A percentile compares a stretch with the other conserved stretches of the same genome.
phyloP scores from a whole-genome alignment of 2,888 invertebrate species.

The Drosophila mimica region DNA sequence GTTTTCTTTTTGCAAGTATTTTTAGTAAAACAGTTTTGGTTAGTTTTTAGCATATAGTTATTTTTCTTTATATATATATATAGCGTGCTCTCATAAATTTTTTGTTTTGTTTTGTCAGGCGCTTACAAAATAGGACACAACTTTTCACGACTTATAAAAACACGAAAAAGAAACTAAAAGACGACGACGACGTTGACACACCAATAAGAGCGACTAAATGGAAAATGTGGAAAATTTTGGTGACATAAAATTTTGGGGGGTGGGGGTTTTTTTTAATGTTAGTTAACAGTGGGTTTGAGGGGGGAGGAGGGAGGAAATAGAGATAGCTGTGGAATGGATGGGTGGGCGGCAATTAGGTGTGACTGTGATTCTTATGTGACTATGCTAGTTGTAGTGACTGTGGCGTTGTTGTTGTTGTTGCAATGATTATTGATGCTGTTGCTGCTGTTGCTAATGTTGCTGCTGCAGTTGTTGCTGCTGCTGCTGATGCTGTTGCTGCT shows the following conservation, averaged over 20 bases:
- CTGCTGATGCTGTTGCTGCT: conserved; percentile 33
- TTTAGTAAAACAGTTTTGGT: conserved; percentile 78
- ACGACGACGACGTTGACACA: conserved; percentile 40
- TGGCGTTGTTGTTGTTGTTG: conserved; percentile 24
- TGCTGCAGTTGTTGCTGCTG: conserved; percentile 22
- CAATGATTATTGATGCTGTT: conserved; percentile 48
- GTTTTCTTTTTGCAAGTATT: conserved; percentile 16
- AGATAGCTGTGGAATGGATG: conserved; percentile 21
- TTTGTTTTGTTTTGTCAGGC: conserved; percentile 46
- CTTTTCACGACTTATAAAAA: conserved; percentile 45
- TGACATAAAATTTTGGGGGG: neutral
- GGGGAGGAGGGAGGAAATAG: neutral
- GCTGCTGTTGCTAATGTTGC: conserved; percentile 49
- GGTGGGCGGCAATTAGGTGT: conserved; percentile 9
- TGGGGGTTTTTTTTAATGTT: neutral
- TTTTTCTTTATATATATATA: conserved; percentile 40
- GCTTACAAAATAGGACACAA: conserved; percentile 60
- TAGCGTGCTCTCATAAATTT: conserved; percentile 56
- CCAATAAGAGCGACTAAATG: conserved; percentile 43
- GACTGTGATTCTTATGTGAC: conserved; percentile 55
- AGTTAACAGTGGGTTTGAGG: conserved; percentile 33
- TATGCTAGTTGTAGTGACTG: conserved; percentile 42
- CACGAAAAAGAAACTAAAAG: conserved; percentile 30
- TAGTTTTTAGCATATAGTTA: conserved; percentile 66
- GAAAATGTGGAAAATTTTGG: conserved; percentile 16